Base-by-base conservation (phyloP, 2,888 invertebrate species). In the Drosophila cognata region DNA sequence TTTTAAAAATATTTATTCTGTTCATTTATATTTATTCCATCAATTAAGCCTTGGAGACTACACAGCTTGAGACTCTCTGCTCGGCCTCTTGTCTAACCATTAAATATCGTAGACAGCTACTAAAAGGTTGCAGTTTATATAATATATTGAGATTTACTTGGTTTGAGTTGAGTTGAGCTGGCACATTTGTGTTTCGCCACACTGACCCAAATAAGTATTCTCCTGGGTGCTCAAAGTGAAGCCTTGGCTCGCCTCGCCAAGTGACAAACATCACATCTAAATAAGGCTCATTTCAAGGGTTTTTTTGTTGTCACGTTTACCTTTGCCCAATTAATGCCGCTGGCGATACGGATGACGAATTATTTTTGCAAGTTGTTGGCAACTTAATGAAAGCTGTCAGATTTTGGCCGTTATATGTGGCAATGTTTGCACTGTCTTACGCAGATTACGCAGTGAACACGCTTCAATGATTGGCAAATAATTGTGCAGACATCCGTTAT, bases 131-230 rank as follows among this genome's bases (percentile, higher is more conserved):
- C 52, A 52, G 33, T n/a, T 52, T 13, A n/a, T 35, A 28, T 10
- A 28, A 25, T 50, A 50, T 5, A 18, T 50, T 48, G 10, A 28
- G 10, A 50, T 18, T 35, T 25, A n/a, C 13, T 21, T 25, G 13
- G 13, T 8, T 13, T 2, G 43, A 7, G 43, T 18, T 18, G 8
- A 18, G 36, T 13, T 41, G 10, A n/a, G 41, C 38, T 38, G 38
- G 18, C 29, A 29, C 21, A n/a, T 52, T n/a, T 52, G n/a, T 31
- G 31, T 21, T 21, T 11, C 21, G 33, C 35, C 10, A 1, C 7
- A 35, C 21, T 53, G 55, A 36, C 55, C 55, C 28, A 18, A 10
- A 55, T 55, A 55, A 10, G 55, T 55, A 28, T 55, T 35, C 28
- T 55, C 36, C 6, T 18, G 48, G 21, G 13, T 6, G 21, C 21